Conservation (phyloP, 2,797 vertebrate genomes). For the Liasis olivaceus region DNA sequence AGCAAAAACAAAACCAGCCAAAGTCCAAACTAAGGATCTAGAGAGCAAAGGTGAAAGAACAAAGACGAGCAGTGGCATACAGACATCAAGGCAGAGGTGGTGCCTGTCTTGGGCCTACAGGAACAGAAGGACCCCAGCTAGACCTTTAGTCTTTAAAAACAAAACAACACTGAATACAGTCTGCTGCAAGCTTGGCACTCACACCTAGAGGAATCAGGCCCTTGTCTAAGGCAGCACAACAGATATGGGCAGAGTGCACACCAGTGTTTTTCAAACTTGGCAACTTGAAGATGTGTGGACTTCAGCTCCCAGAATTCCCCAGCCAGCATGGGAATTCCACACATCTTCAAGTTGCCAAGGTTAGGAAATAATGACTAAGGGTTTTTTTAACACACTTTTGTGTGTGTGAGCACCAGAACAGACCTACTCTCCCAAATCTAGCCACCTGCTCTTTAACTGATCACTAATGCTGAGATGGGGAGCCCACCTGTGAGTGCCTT, state of each 20-base stretch:
- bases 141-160: not conserved
- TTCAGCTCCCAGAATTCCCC: no score
- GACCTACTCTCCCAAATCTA: not conserved
- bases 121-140: not conserved
- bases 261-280: no score
- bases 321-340: no score
- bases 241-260: not conserved
- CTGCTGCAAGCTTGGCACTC: not conserved
- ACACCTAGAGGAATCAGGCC: not conserved
- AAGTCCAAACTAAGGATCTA: not conserved
- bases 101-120: not conserved
- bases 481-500: not conserved
- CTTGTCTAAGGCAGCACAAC: not conserved
- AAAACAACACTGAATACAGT: not conserved
- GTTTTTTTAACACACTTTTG: not conserved
- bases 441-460: not conserved
- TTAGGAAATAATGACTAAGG: not conserved
- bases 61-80: not conserved
- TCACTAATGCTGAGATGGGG: not conserved
- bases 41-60: not conserved
- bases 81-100: not conserved
- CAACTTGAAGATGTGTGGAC: no score
- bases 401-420: not conserved
- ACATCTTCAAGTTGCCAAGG: not conserved
- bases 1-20: not conserved